Evolutionary conservation across 2,797 vertebrate genomes (phyloP).

Genomic region (Huso huso): DNA sequence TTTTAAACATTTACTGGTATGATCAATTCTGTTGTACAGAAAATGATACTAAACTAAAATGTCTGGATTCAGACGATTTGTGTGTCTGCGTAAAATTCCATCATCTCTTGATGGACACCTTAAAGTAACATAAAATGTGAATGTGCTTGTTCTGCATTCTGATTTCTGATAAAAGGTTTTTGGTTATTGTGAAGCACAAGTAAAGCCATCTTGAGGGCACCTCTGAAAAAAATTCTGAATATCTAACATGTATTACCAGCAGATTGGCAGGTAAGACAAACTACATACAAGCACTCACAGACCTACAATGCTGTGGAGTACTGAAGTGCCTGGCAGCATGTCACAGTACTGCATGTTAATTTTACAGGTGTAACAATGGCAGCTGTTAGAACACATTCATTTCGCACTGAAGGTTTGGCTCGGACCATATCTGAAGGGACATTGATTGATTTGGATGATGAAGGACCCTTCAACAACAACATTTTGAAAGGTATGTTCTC

Average conservation of each 20-base stretch:
- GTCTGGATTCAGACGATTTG: too few relatives aligned
- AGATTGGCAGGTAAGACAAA: constrained; percentile 38
- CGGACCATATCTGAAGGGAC: constrained; percentile 80
- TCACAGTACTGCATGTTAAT: constrained; percentile 19
- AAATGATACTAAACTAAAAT: too few relatives aligned
- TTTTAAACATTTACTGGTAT: too few relatives aligned
- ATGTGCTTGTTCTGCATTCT: too few relatives aligned
- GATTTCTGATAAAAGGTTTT: too few relatives aligned
- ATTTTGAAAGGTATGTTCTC: constrained; percentile 38
- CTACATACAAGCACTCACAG: constrained; percentile 33
- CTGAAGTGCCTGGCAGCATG: background rate
- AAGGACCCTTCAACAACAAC: constrained; percentile 37
- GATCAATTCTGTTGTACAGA: too few relatives aligned
- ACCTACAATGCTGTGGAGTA: constrained; percentile 5
- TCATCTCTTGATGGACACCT: too few relatives aligned
- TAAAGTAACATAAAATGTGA: too few relatives aligned
- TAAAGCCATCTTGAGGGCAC: background rate
- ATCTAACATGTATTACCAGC: constrained; percentile 32
- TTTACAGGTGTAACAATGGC: constrained; percentile 72
- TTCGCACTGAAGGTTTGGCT: constrained; percentile 56
- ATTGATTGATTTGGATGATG: constrained; percentile 71
- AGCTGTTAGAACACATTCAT: constrained; percentile 50
- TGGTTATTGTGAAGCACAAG: background rate
- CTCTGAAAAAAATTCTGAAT: background rate
- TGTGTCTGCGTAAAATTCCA: too few relatives aligned